Conservation (phyloP, 2,888 invertebrate species). For the Bedellia somnulentella region DNA sequence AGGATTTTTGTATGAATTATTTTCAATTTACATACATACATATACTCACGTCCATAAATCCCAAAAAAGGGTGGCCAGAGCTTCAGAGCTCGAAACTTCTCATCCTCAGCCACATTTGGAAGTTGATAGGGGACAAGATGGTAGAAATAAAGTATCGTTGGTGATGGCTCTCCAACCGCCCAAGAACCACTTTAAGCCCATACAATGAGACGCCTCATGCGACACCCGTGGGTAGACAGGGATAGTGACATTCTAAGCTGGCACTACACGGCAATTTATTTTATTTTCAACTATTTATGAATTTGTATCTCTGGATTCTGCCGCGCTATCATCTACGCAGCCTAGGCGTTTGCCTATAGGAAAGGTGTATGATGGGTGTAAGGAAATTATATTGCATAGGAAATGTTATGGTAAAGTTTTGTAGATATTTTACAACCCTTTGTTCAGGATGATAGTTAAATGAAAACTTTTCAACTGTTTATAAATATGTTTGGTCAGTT, state of each 20-base stretch:
- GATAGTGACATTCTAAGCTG: too few species aligned
- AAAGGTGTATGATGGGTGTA: not conserved
- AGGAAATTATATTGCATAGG: not conserved
- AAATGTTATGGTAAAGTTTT: not conserved
- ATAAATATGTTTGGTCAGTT: too few species aligned
- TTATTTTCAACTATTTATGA: too few species aligned
- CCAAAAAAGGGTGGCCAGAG: not conserved
- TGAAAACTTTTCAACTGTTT: not conserved
- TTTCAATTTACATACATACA: not conserved
- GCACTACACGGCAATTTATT: too few species aligned
- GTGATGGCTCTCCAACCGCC: too few species aligned
- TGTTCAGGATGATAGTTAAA: not conserved
- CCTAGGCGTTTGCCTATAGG: slow-evolving; percentile 25
- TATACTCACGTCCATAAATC: not conserved
- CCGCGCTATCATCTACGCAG: slow-evolving; percentile 39
- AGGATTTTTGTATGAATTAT: not conserved
- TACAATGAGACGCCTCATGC: too few species aligned
- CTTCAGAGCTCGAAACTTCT: too few species aligned
- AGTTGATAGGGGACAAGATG: too few species aligned
- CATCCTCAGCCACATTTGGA: too few species aligned
- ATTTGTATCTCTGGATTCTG: slow-evolving; percentile 40
- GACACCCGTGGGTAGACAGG: too few species aligned
- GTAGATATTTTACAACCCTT: not conserved
- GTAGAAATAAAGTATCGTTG: too few species aligned
- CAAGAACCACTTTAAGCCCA: too few species aligned